Base-by-base conservation (phyloP, 2,888 invertebrate genomes). In the Hipparchia sbordonii region DNA sequence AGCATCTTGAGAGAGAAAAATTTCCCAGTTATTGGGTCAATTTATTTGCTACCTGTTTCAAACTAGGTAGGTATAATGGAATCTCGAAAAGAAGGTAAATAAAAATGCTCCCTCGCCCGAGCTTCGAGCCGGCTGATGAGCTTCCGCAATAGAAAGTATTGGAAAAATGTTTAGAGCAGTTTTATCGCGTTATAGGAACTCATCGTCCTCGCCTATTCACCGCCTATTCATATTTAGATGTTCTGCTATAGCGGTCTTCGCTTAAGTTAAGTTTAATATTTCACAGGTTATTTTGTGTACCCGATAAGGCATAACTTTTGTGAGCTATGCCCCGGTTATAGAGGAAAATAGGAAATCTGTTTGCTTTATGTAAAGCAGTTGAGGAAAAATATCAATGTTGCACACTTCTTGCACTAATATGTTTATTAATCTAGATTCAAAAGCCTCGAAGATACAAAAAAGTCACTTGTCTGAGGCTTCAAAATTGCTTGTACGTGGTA, bases 91-190 rank as follows among this genome's bases (percentile, higher is more conserved):
- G 54, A 23, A 54, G 48, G 63, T 48, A 57, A 65, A 70, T 63
- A 70, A 70, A 70, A 23, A 66, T 65, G 48, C 39, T 61, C 54
- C 13, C 10, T 57, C 63, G 51, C 10, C 23, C 70, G 13, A 23
- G 68, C 5, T 52, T 6, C 59, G 48, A 48, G 68, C 62, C 73
- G 63, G 33, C 68, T 74, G 79, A 77, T 70, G 77, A 79, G 80
- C 81, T 82, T 82, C 81, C 84, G 82, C 79, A 77, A 81, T 82
- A 77, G 69, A 69, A 61, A 86, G 84, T 89, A 89, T 89, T 85
- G 86, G 87, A 88, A 89, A 89, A 87, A 88, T 88, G 82, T 86
- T 89, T 86, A 83, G 84, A 79, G 76, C 78, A 77, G 78, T 80
- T 85, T 84, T 85, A 87, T 86, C 85, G 78, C 77, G 84, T 85